These are phyloP conservation scores for Metopia argyrocephala DNA, from an alignment of 2,888 invertebrate genomes.

Conservation along the genomic window DNA sequence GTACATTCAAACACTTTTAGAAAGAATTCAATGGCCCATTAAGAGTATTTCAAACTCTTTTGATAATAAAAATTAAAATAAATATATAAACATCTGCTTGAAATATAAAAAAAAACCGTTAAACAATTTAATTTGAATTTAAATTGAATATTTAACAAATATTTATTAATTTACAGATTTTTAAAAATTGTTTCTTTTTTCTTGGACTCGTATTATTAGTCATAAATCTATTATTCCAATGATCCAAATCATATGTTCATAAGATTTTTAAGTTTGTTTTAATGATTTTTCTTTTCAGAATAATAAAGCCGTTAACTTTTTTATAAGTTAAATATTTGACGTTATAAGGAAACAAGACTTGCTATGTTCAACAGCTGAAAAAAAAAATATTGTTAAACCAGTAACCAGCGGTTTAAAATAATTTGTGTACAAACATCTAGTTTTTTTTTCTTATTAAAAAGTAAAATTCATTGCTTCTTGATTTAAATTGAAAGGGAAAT, in stretches of 20 bases:
- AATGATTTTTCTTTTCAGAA: constrained; percentile 10
- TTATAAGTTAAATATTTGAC: neutral
- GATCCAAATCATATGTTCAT: constrained; percentile 18
- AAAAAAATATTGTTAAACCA: neutral
- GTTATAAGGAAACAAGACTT: constrained; percentile 8
- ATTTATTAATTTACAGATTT: neutral
- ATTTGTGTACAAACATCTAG: neutral
- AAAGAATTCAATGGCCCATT: constrained; percentile 22
- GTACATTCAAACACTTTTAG: neutral
- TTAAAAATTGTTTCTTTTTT: neutral
- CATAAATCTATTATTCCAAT: constrained; percentile 34
- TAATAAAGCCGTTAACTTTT: constrained; percentile 17
- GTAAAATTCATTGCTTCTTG: constrained; percentile 52
- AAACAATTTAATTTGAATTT: neutral
- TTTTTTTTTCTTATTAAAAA: constrained; percentile 41
- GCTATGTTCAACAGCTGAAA: constrained; percentile 4
- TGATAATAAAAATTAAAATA: neutral
- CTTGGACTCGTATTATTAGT: neutral
- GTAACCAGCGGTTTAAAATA: neutral
- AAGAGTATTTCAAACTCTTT: neutral
- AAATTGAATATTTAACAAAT: neutral
- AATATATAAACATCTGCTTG: neutral
- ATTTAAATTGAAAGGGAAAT: constrained; percentile 52
- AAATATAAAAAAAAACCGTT: constrained; percentile 18
- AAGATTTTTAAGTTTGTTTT: constrained; percentile 22